phyloP scores from a whole-genome alignment of 2,888 invertebrate species.

The Agrenia bidenticulata region DNA sequence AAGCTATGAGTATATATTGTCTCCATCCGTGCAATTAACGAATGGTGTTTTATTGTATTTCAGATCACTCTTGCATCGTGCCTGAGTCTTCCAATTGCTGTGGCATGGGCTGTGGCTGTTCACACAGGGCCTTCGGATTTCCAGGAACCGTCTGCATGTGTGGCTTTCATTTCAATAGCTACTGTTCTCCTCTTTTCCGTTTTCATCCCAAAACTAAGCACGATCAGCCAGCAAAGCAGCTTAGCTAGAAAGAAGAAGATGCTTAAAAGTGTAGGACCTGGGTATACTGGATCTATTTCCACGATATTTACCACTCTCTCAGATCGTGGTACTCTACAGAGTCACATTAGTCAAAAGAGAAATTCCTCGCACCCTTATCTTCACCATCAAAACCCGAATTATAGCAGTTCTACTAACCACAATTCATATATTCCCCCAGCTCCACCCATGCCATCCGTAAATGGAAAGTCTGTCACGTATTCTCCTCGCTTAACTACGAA shows the following conservation, averaged over 20 bases:
- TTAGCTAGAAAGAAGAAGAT: constrained; percentile 53
- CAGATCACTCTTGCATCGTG: constrained; percentile 53
- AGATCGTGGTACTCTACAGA: constrained; percentile 52
- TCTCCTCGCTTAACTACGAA: constrained; percentile 52
- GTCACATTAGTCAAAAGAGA: constrained; percentile 52
- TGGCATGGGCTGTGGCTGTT: constrained; percentile 53
- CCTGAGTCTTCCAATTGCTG: constrained; percentile 53
- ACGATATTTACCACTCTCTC: constrained; percentile 54
- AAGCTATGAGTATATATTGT: neutral
- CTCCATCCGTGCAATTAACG: neutral
- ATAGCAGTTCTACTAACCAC: constrained; percentile 3
- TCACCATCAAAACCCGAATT: constrained; percentile 1
- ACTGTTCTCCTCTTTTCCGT: constrained; percentile 54
- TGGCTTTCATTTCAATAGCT: constrained; percentile 54
- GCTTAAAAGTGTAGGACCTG: constrained; percentile 49
- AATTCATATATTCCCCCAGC: constrained; percentile 25
- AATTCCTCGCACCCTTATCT: neutral
- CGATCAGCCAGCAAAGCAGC: constrained; percentile 54
- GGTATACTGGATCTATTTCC: constrained; percentile 53
- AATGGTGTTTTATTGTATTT: neutral
- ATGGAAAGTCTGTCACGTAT: constrained; percentile 52
- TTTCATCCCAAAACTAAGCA: constrained; percentile 55
- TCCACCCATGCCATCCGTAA: constrained; percentile 34
- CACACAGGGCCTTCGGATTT: constrained; percentile 51
- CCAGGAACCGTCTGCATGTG: constrained; percentile 55